A percentile compares a stretch with the other conserved stretches of the same genome.
Evolutionary conservation across 1,140 invertebrate species (phyloP).

Genomic region (Bombus pyrosoma): DNA sequence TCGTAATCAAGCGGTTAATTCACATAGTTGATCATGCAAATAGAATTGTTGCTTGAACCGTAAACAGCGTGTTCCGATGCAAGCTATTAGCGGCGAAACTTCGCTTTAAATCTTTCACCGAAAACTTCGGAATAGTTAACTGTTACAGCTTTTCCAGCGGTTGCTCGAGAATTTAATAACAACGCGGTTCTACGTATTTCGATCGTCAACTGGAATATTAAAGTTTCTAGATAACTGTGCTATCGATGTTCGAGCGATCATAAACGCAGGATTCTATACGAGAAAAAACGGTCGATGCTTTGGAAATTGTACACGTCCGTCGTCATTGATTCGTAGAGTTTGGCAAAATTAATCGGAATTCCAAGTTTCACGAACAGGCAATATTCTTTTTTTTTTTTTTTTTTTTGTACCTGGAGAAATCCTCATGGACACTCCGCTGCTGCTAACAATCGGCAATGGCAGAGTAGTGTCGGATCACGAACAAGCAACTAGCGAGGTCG

Average conservation of each 20-base stretch:
- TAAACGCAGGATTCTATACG: too few relatives aligned
- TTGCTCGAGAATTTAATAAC: constrained; percentile 36
- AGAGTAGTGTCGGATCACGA: not conserved
- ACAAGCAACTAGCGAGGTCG: rapidly evolving
- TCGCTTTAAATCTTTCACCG: constrained; percentile 28
- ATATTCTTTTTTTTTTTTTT: not conserved
- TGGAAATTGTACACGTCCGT: too few relatives aligned
- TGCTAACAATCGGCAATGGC: too few relatives aligned
- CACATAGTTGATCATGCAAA: constrained; percentile 3
- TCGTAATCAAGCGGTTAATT: not conserved
- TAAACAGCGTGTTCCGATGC: constrained; percentile 2
- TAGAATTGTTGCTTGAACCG: not conserved
- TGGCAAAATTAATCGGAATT: not conserved
- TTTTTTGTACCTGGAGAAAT: too few relatives aligned
- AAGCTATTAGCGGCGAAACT: constrained; percentile 24
- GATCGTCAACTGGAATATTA: too few relatives aligned
- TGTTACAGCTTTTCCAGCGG: constrained; percentile 12
- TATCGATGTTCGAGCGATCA: too few relatives aligned
- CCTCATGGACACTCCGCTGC: too few relatives aligned
- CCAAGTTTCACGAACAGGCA: not conserved
- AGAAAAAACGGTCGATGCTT: too few relatives aligned
- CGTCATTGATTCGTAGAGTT: not conserved
- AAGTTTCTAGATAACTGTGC: not conserved
- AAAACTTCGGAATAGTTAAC: constrained; percentile 28
- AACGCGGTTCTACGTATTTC: not conserved